Evolutionary conservation across 1,140 invertebrate species (phyloP).

Genomic region (Anagrus nilaparvatae): DNA sequence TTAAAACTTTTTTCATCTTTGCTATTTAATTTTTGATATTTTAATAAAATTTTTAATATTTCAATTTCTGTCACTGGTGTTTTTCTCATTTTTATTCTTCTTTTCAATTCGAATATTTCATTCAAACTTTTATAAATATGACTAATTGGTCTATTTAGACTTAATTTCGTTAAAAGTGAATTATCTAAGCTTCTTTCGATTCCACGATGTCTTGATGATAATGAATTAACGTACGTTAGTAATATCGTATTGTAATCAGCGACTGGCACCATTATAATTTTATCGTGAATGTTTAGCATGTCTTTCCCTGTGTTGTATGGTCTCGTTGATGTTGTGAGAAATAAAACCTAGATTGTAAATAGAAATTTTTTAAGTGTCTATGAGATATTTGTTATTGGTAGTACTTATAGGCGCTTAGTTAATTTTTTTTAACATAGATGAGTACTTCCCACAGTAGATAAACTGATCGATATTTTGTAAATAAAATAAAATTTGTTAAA

Average conservation of each 20-base stretch:
- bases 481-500: not conserved
- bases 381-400: not conserved
- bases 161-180: too few species aligned
- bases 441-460: not conserved
- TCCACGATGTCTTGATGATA: slow-evolving; percentile 49
- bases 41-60: too few species aligned
- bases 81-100: too few species aligned
- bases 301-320: slow-evolving; percentile 25
- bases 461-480: not conserved
- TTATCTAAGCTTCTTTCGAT: slow-evolving; percentile 54
- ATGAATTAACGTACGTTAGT: slow-evolving; percentile 49
- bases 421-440: not conserved
- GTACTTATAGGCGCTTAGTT: not conserved
- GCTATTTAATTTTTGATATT: too few species aligned
- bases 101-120: too few species aligned
- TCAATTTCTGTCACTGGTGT: too few species aligned
- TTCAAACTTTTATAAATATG: too few species aligned
- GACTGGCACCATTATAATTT: slow-evolving; percentile 58
- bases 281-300: slow-evolving; percentile 32
- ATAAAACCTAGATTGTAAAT: slow-evolving; percentile 28
- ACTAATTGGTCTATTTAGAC: too few species aligned
- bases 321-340: slow-evolving; percentile 29
- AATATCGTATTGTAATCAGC: slow-evolving; percentile 62
- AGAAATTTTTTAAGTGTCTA: not conserved
- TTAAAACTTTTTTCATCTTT: too few species aligned